Base-by-base conservation (phyloP, 2,797 vertebrate species). In the Sciurus vulgaris region DNA sequence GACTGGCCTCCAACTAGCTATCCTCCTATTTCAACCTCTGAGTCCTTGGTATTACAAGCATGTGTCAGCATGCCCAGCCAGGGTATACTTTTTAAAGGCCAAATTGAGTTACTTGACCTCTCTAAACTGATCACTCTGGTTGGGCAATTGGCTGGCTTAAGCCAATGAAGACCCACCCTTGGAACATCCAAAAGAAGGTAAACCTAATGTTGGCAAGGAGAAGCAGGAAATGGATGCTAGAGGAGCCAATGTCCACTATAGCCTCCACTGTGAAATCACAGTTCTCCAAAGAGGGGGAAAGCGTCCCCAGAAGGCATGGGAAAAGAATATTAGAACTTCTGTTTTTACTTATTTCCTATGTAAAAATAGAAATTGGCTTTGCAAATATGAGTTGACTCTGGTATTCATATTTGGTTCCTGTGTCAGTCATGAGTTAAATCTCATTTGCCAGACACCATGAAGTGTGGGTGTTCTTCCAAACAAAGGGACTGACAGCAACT, bases 301-400 rank as follows among this genome's bases (percentile, higher is more conserved):
- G 35, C 11, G 14, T 70, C 33, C 38, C 65, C 44, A 67, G 28
- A 87, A 13, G 56, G 5, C 14, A 51, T 26, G 41, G 20, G 74
- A 20, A 82, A 96, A 86, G 35, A 78, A 30, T 81, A 86, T 69
- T 92, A 76, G 35, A 81, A 89, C 26, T 67, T 73, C 70, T 76
- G 20, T 33, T 89, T 96, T 92, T 61, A 70, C 11, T 86, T 90
- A 88, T 61, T 92, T 91, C 51, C 28, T 44, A 13, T 63, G 67
- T 94, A 70, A 89, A 83, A 84, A 59, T 38, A 81, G 51, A 95
- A 92, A 44, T 54, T 22, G 15, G 76, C 76, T 94, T 92, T 92
- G 41, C 47, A 90, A 82, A 73, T 54, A 65, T 56, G 22, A 74
- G 35, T 44, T 87, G 73, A 94, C 63, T 69, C 47, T 38, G 35